These are phyloP conservation scores for Pectinophora gossypiella DNA, from an alignment of 1,140 invertebrate genomes.

Conservation along the genomic window DNA sequence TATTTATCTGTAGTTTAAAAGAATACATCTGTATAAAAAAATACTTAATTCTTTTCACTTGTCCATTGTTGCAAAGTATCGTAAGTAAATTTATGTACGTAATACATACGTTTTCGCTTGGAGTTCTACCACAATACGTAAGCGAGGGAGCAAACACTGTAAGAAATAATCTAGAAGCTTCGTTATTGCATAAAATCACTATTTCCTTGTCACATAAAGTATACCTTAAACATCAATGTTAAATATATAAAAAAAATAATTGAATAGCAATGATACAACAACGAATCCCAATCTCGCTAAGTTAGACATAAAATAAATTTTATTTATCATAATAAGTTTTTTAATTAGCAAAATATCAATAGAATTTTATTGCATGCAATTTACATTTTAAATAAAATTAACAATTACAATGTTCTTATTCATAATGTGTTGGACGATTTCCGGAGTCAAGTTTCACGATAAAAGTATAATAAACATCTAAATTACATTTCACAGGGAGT, in stretches of 20 bases:
- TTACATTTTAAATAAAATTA: conserved; percentile 56
- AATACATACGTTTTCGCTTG: too few species aligned
- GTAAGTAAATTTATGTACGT: too few species aligned
- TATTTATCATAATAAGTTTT: conserved; percentile 45
- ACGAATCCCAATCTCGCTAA: conserved; percentile 41
- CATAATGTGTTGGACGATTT: conserved; percentile 57
- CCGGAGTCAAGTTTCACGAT: conserved; percentile 25
- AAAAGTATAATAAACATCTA: conserved; percentile 29
- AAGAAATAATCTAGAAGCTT: conserved; percentile 14
- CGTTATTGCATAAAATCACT: conserved; percentile 48
- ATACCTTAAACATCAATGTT: conserved; percentile 44
- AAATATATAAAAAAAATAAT: conserved; percentile 46
- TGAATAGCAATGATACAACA: conserved; percentile 53
- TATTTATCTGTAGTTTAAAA: too few species aligned
- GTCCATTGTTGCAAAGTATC: too few species aligned
- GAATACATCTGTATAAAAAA: too few species aligned
- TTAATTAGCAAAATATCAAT: conserved; percentile 66
- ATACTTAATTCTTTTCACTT: too few species aligned
- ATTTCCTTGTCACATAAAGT: conserved; percentile 27
- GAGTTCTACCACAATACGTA: not conserved
- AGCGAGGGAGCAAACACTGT: conserved; percentile 3
- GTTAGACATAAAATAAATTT: conserved; percentile 51
- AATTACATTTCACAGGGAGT: conserved; percentile 41
- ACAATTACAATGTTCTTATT: conserved; percentile 49
- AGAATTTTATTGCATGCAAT: conserved; percentile 67